phyloP scores from a whole-genome alignment of 2,888 invertebrate species.

The Mythimna lalbum region DNA sequence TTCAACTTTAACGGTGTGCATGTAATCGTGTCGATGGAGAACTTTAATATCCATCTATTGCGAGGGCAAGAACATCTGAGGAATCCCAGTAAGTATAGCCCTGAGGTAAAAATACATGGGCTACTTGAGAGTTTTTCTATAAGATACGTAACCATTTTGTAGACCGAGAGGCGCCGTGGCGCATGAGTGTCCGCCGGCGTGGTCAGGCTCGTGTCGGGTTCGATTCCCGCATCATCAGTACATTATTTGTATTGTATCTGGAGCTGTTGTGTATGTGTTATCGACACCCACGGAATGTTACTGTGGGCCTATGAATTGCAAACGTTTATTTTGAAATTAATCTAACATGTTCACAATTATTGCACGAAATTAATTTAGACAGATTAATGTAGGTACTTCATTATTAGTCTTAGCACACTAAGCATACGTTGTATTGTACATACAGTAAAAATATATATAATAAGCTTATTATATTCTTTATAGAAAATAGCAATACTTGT shows the following conservation, averaged over 20 bases:
- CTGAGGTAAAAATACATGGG: constrained; percentile 17
- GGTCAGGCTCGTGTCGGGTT: constrained; percentile 12
- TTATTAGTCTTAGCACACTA: not conserved
- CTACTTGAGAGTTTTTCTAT: constrained; percentile 22
- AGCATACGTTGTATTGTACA: not conserved
- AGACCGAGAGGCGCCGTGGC: constrained; percentile 20
- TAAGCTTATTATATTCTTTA: not conserved
- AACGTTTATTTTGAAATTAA: constrained; percentile 43
- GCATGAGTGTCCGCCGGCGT: constrained; percentile 20
- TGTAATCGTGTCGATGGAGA: too few species aligned
- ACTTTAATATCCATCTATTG: not conserved
- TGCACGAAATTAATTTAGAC: not conserved
- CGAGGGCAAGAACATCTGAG: constrained; percentile 19
- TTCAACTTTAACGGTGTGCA: too few species aligned
- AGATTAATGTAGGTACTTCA: not conserved
- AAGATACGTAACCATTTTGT: constrained; percentile 48
- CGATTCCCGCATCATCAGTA: constrained; percentile 45
- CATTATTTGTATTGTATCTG: constrained; percentile 37
- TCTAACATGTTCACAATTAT: constrained; percentile 8
- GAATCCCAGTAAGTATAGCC: constrained; percentile 23
- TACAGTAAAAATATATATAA: not conserved
- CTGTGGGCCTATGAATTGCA: constrained; percentile 57
- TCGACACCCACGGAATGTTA: constrained; percentile 48
- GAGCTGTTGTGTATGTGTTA: constrained; percentile 36
- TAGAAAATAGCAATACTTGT: not conserved